Evolutionary conservation across 2,797 vertebrate species (phyloP).

Genomic region (Sebastes steindachneri): DNA sequence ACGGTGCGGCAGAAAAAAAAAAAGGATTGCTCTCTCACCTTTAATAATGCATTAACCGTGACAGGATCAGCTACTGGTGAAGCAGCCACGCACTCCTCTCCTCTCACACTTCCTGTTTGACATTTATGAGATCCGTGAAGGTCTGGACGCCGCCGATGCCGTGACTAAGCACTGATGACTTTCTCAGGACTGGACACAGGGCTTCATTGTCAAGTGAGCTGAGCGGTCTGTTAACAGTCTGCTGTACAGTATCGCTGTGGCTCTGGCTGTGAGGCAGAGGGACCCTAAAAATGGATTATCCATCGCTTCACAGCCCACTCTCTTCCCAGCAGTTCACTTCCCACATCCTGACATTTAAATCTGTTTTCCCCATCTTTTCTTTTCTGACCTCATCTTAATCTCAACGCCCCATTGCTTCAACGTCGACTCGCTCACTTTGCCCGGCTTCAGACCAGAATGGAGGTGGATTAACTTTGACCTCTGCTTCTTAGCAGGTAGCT

Average conservation of each 20-base stretch:
- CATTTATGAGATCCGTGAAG: slow-evolving; percentile 35
- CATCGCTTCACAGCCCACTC: slow-evolving; percentile 63
- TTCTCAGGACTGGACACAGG: slow-evolving; percentile 60
- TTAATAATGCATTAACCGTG: slow-evolving; percentile 64
- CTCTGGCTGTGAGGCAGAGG: neutral
- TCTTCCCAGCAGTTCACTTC: slow-evolving; percentile 62
- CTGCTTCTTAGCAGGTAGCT: neutral
- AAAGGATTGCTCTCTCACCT: slow-evolving; percentile 29
- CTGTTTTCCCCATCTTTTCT: slow-evolving; percentile 19
- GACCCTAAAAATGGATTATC: slow-evolving; percentile 58
- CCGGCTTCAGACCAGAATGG: neutral
- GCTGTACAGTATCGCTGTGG: neutral
- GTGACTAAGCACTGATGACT: slow-evolving; percentile 51
- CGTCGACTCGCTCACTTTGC: neutral
- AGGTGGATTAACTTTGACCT: slow-evolving; percentile 1
- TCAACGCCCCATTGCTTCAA: neutral
- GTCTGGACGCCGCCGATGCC: neutral
- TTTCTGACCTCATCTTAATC: neutral
- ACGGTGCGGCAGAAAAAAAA: neutral
- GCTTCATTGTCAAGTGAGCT: slow-evolving; percentile 40
- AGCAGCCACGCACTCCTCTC: slow-evolving; percentile 21
- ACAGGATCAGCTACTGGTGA: slow-evolving; percentile 49
- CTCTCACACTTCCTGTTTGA: slow-evolving; percentile 33
- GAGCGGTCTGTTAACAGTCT: neutral
- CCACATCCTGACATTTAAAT: slow-evolving; percentile 52